These are phyloP conservation scores for Panthera tigris DNA, from an alignment of 2,113 vertebrate genomes.

Conservation along the genomic window DNA sequence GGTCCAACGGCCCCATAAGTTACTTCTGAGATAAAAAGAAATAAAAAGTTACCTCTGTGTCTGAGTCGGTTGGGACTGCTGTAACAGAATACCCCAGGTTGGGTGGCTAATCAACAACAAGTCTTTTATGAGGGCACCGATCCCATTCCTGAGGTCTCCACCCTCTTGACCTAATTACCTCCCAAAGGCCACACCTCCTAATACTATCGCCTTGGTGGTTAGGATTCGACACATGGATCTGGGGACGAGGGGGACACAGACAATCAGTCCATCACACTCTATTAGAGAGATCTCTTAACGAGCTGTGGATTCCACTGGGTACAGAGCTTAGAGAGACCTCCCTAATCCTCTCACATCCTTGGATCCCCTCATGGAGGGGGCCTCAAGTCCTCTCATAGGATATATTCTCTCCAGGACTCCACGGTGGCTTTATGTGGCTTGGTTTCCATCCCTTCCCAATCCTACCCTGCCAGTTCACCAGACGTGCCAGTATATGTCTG, in stretches of 20 bases:
- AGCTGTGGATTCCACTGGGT: rapidly evolving
- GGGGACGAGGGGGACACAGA: too few species aligned
- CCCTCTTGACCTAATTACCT: not conserved
- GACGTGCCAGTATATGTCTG: not conserved
- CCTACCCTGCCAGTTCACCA: not conserved
- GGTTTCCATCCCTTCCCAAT: not conserved
- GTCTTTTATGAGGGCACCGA: not conserved
- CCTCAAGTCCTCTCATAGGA: not conserved
- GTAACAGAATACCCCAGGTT: not conserved
- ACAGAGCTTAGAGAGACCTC: not conserved
- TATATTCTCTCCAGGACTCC: not conserved
- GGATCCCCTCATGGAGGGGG: not conserved
- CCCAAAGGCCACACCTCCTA: not conserved
- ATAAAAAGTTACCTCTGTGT: not conserved
- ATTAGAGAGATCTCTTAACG: not conserved
- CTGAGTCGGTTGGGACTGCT: not conserved
- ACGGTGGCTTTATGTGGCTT: not conserved
- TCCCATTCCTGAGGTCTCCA: not conserved
- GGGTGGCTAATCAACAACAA: not conserved
- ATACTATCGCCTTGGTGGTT: not conserved
- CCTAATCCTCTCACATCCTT: not conserved
- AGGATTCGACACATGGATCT: not conserved
- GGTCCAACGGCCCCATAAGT: not conserved
- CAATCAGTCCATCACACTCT: not conserved
- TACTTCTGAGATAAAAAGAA: not conserved